Evolutionary conservation across 2,113 vertebrate species (phyloP).

Genomic region (Apteryx mantelli): DNA sequence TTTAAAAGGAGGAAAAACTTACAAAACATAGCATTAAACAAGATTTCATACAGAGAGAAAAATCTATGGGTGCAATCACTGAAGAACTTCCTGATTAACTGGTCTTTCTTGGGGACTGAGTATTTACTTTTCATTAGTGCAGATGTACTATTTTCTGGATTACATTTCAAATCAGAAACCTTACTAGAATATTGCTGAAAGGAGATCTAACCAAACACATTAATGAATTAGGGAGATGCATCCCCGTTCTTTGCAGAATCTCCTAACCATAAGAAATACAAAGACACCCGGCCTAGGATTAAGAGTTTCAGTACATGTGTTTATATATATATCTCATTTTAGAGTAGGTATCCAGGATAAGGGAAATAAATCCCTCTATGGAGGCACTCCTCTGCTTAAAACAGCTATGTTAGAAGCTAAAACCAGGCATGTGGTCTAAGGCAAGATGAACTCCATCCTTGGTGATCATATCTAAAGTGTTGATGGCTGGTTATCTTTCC

Average conservation of each 20-base stretch:
- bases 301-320: not conserved
- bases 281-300: not conserved
- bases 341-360: not conserved
- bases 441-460: not conserved
- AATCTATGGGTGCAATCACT: not conserved
- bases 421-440: rapidly evolving
- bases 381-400: not conserved
- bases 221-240: not conserved
- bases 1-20: not conserved
- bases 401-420: not conserved
- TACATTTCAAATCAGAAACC: not conserved
- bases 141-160: not conserved
- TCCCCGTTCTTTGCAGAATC: not conserved
- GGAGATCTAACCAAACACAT: not conserved
- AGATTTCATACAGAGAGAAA: not conserved
- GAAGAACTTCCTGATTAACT: not conserved
- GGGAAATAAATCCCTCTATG: not conserved
- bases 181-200: not conserved
- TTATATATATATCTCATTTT: not conserved
- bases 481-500: not conserved
- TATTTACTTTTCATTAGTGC: not conserved
- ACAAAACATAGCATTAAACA: not conserved
- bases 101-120: not conserved
- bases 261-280: not conserved
- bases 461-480: not conserved